Conservation (phyloP, 2,797 vertebrate genomes). For the Xerus rutilus region DNA sequence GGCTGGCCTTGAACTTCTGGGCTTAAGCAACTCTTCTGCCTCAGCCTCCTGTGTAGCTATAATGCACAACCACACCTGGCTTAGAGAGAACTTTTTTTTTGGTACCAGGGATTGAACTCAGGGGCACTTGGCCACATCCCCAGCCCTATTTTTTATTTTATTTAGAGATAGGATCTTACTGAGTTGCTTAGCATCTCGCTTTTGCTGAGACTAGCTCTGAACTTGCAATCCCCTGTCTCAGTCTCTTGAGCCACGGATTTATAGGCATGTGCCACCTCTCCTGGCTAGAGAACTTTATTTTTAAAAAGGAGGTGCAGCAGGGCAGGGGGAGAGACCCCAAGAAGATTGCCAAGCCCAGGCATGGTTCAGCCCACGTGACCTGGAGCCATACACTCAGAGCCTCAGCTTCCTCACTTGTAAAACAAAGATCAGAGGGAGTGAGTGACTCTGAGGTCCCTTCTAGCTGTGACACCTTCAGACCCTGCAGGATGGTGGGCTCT, state of each 20-base stretch:
- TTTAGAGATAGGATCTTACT: too few species aligned
- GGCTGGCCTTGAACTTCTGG: background rate
- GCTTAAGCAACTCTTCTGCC: background rate
- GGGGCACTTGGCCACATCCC: too few species aligned
- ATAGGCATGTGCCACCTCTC: too few species aligned
- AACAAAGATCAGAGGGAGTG: background rate
- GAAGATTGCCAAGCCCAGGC: fast-evolving
- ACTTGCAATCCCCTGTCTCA: too few species aligned
- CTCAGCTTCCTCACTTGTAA: background rate
- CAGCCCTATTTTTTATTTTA: too few species aligned
- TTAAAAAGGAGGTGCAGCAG: background rate
- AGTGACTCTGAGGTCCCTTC: background rate
- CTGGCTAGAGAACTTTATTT: background rate
- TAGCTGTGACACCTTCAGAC: background rate
- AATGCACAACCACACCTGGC: too few species aligned
- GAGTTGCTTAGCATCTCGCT: too few species aligned
- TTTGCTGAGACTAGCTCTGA: too few species aligned
- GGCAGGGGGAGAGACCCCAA: background rate
- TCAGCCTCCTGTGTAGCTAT: background rate
- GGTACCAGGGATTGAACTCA: too few species aligned
- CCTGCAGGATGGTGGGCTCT: background rate
- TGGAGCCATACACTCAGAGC: background rate
- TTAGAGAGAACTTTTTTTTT: background rate
- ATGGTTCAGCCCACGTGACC: background rate
- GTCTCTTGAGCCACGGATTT: too few species aligned